Conservation (phyloP, 1,140 invertebrate species). For the Physella acuta region DNA sequence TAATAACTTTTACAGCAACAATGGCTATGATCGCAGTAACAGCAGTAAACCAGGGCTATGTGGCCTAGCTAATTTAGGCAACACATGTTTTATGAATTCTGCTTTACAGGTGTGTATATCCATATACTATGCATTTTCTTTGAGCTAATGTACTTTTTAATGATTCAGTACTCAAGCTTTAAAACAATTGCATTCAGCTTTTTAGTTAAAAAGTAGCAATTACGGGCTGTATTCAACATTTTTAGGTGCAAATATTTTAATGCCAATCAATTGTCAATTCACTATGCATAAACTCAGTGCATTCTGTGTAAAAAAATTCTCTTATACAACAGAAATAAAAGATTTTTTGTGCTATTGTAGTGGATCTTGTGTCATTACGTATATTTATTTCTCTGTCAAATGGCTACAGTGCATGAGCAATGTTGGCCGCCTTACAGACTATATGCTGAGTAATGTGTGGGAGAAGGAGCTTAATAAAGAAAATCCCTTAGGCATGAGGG, state of each 20-base stretch:
- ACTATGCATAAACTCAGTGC: too few species aligned
- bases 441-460: conserved; percentile 64
- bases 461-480: conserved; percentile 66
- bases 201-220: too few species aligned
- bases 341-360: too few species aligned
- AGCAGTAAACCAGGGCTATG: conserved; percentile 64
- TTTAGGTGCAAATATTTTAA: too few species aligned
- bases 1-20: conserved; percentile 34
- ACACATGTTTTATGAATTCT: conserved; percentile 72
- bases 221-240: too few species aligned
- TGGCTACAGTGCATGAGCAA: conserved; percentile 85
- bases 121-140: too few species aligned
- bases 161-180: too few species aligned
- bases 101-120: conserved; percentile 63
- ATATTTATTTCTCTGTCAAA: conserved; percentile 53
- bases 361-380: neutral
- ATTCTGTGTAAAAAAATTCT: too few species aligned
- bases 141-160: too few species aligned
- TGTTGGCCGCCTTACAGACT: conserved; percentile 74
- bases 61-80: conserved; percentile 67
- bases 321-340: too few species aligned
- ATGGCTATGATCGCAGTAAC: conserved; percentile 37
- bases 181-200: too few species aligned
- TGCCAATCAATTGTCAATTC: too few species aligned
- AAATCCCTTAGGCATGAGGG: conserved; percentile 69